phyloP scores from a whole-genome alignment of 2,113 vertebrate species.

The Falco punctatus region DNA sequence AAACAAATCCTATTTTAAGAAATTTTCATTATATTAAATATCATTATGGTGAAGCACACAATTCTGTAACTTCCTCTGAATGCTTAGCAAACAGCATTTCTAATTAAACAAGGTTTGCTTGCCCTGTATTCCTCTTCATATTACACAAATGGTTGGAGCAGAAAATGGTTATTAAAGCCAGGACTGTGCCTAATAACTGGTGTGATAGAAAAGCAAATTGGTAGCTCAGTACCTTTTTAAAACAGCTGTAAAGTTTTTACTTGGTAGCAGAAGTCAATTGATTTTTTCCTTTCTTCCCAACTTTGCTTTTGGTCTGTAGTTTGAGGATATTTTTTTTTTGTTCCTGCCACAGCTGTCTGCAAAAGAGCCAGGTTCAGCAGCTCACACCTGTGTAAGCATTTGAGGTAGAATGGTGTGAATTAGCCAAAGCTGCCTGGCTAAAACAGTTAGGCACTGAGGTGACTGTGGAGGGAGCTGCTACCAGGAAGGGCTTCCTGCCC shows the following conservation, averaged over 20 bases:
- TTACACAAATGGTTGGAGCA: constrained; percentile 22
- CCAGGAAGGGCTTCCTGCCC: neutral
- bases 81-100: constrained; percentile 29
- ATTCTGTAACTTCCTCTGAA: neutral
- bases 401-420: constrained; percentile 42
- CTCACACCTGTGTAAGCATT: constrained; percentile 70
- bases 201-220: constrained; percentile 65
- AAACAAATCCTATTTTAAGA: constrained; percentile 19
- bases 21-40: neutral
- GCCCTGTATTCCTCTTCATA: neutral
- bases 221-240: constrained; percentile 62
- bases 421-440: neutral
- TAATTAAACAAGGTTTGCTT: constrained; percentile 10
- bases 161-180: constrained; percentile 41
- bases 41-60: neutral
- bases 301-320: constrained; percentile 36
- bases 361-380: constrained; percentile 19
- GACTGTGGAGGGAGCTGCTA: constrained; percentile 18
- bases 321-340: neutral
- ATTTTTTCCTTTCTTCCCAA: constrained; percentile 59
- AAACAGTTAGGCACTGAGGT: neutral
- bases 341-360: constrained; percentile 48
- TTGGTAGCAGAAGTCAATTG: constrained; percentile 69
- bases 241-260: constrained; percentile 69
- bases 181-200: constrained; percentile 50